Conservation (phyloP, 2,888 invertebrate genomes). For the Silvanus unidentatus region DNA sequence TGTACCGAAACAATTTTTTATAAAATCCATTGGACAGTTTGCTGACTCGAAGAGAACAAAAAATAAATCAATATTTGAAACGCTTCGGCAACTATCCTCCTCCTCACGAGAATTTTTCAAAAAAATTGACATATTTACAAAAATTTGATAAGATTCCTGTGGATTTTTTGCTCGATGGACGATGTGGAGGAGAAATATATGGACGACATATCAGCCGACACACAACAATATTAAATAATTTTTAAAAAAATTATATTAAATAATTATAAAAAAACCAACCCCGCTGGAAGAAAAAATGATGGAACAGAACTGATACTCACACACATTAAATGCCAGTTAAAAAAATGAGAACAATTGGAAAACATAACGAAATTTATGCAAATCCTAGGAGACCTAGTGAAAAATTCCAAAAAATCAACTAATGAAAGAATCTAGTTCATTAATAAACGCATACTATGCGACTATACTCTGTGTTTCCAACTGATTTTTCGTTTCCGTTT, state of each 20-base stretch:
- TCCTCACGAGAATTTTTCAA: constrained; percentile 28
- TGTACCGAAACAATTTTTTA: constrained; percentile 40
- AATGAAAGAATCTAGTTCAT: no score
- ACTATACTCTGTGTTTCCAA: constrained; percentile 31
- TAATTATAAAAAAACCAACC: constrained; percentile 21
- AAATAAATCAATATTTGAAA: constrained; percentile 13
- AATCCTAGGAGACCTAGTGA: no score
- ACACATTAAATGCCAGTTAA: constrained; percentile 1
- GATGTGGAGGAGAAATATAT: constrained; percentile 22
- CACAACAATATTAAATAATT: constrained; percentile 12
- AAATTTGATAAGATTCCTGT: no score
- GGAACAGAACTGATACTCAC: constrained; percentile 43
- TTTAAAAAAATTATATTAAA: no score
- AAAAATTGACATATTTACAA: constrained; percentile 16
- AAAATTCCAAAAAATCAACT: no score
- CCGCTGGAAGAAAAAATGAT: constrained; percentile 32
- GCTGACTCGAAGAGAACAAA: constrained; percentile 20
- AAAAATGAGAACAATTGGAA: constrained; percentile 2
- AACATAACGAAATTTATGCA: background rate
- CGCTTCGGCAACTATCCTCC: constrained; percentile 31
- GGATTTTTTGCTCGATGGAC: background rate
- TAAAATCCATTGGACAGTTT: constrained; percentile 31
- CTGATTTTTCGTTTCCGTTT: constrained; percentile 31
- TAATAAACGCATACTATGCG: no score
- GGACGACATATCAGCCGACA: constrained; percentile 43